Evolutionary conservation across 2,113 vertebrate genomes (phyloP).

Genomic region (Holacanthus passer): DNA sequence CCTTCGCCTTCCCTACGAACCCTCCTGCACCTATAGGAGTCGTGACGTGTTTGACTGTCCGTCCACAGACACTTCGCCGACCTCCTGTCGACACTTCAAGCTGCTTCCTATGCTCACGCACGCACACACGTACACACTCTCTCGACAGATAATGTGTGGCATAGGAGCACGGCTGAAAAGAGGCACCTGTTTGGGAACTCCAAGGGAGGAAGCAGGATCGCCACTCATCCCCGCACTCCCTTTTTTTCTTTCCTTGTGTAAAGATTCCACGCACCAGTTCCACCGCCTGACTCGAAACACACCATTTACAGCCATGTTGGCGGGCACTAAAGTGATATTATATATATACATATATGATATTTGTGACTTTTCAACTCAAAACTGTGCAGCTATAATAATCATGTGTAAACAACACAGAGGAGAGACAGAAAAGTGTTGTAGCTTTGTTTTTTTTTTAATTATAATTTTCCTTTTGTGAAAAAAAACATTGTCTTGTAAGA

Average conservation of each 20-base stretch:
- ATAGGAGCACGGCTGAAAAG: slow-evolving; percentile 34
- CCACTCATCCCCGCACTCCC: slow-evolving; percentile 82
- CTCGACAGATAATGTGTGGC: slow-evolving; percentile 50
- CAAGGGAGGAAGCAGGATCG: slow-evolving; percentile 60
- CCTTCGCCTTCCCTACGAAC: not conserved
- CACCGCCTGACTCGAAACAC: slow-evolving; percentile 82
- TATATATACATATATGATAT: slow-evolving; percentile 73
- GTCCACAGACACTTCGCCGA: slow-evolving; percentile 79
- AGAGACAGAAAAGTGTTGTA: slow-evolving; percentile 81
- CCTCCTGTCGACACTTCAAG: slow-evolving; percentile 56
- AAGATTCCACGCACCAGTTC: slow-evolving; percentile 87
- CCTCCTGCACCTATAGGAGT: slow-evolving; percentile 43
- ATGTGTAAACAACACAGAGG: slow-evolving; percentile 73
- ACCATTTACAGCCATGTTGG: slow-evolving; percentile 81
- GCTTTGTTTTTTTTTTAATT: slow-evolving; percentile 80
- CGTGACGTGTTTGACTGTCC: slow-evolving; percentile 63
- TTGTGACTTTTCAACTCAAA: slow-evolving; percentile 82
- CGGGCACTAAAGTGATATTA: slow-evolving; percentile 83
- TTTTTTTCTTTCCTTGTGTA: slow-evolving; percentile 73
- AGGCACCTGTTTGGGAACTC: slow-evolving; percentile 50
- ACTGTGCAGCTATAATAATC: slow-evolving; percentile 89
- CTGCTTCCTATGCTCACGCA: slow-evolving; percentile 56
- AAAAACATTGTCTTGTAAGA: slow-evolving; percentile 81
- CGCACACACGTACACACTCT: slow-evolving; percentile 38
- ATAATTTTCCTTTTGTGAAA: slow-evolving; percentile 79